Evolutionary conservation across 2,888 invertebrate genomes (phyloP).

Genomic region (Dorcus hopei): DNA sequence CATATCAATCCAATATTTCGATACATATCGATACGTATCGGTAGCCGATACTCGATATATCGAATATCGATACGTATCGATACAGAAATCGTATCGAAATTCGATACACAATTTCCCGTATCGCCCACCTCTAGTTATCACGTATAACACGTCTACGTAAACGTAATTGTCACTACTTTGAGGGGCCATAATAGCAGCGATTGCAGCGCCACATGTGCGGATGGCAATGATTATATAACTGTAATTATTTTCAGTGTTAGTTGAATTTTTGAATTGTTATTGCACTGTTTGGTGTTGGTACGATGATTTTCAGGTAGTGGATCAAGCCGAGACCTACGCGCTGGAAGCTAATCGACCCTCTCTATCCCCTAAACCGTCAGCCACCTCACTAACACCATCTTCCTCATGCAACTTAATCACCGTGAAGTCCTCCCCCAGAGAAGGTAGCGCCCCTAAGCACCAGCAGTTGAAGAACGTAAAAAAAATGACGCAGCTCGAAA

Average conservation of each 20-base stretch:
- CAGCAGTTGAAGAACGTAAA: conserved; percentile 7
- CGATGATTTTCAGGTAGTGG: conserved; percentile 67
- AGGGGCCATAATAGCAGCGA: too few species aligned
- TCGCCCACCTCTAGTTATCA: too few species aligned
- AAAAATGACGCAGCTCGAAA: conserved; percentile 28
- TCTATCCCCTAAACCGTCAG: conserved; percentile 45
- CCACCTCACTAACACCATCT: conserved; percentile 35
- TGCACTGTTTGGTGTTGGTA: conserved; percentile 40
- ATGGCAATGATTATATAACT: too few species aligned
- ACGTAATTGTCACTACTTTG: too few species aligned
- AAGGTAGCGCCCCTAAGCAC: conserved; percentile 7
- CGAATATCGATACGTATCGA: too few species aligned
- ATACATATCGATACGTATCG: too few species aligned
- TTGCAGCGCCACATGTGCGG: too few species aligned
- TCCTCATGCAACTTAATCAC: conserved; percentile 46
- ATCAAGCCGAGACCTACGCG: conserved; percentile 65
- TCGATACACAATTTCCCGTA: too few species aligned
- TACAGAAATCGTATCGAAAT: too few species aligned
- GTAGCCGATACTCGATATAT: too few species aligned
- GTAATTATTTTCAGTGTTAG: not conserved
- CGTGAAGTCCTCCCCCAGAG: conserved; percentile 21
- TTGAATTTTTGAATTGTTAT: not conserved
- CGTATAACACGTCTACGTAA: too few species aligned
- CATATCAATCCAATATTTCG: too few species aligned
- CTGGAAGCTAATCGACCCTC: conserved; percentile 63